Percentiles rank a stretch among this genome's conserved stretches.
Conservation (phyloP, 2,888 invertebrate species). For the Cephonodes hylas region DNA sequence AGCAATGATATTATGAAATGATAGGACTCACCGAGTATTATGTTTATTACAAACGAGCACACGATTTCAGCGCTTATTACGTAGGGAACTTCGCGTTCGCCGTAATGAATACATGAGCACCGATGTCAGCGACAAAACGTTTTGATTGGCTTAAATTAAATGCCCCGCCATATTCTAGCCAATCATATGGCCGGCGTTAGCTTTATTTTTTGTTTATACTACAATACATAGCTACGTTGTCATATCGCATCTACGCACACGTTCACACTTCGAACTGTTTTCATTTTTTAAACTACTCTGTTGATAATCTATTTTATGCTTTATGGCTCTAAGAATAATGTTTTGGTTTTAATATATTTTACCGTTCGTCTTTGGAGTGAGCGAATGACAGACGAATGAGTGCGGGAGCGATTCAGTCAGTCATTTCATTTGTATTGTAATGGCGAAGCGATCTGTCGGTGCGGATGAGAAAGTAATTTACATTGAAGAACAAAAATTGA, state of each 20-base stretch:
- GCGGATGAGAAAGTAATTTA: constrained; percentile 27
- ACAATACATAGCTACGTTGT: constrained; percentile 58
- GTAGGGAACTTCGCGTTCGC: constrained; percentile 73
- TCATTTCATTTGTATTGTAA: constrained; percentile 34
- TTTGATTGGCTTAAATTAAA: constrained; percentile 71
- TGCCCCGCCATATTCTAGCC: constrained; percentile 63
- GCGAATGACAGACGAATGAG: constrained; percentile 40
- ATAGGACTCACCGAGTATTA: constrained; percentile 68
- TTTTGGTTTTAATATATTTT: constrained; percentile 24
- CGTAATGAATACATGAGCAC: constrained; percentile 65
- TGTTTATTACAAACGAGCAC: constrained; percentile 71
- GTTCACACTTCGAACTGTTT: constrained; percentile 56
- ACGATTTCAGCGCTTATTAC: constrained; percentile 81
- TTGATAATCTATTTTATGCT: constrained; percentile 33
- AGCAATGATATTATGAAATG: constrained; percentile 42
- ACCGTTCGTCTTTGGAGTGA: constrained; percentile 30
- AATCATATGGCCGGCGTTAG: constrained; percentile 57
- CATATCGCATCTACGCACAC: constrained; percentile 60
- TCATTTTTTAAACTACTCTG: constrained; percentile 36
- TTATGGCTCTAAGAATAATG: constrained; percentile 29
- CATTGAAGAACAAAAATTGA: constrained; percentile 12
- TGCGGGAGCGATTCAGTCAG: constrained; percentile 17
- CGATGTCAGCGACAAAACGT: constrained; percentile 55
- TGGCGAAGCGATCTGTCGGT: constrained; percentile 48
- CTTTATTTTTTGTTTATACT: constrained; percentile 79